Evolutionary conservation across 2,797 vertebrate species (phyloP).

Genomic region (Sebastolobus alascanus): DNA sequence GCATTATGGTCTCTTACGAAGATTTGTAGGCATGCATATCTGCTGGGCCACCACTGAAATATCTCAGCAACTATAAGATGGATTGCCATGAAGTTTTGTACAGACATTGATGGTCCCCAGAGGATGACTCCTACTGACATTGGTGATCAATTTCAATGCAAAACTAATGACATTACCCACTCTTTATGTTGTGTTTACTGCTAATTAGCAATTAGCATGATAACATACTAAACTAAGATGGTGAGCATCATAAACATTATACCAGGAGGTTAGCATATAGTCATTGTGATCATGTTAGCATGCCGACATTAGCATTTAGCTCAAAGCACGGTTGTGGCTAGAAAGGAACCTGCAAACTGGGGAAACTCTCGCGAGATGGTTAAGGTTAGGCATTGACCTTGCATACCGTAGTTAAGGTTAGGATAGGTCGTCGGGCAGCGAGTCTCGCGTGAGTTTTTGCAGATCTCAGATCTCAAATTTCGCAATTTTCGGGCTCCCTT

Average conservation of each 20-base stretch:
- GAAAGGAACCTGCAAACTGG: neutral
- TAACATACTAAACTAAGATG: neutral
- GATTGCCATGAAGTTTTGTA: neutral
- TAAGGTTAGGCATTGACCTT: too few species aligned
- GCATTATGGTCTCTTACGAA: slow-evolving; percentile 5
- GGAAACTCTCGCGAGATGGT: too few species aligned
- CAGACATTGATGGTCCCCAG: neutral
- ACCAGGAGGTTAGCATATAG: neutral
- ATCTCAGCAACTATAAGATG: neutral
- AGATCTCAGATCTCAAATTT: too few species aligned
- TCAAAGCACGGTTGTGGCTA: neutral
- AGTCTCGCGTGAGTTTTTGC: too few species aligned
- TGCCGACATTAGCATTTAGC: neutral
- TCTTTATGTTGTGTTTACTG: neutral
- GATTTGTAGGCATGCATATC: neutral
- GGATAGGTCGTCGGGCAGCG: too few species aligned
- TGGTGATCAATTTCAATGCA: neutral
- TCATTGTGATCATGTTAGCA: neutral
- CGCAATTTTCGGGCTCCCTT: too few species aligned
- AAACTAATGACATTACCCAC: neutral
- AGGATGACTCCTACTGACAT: neutral
- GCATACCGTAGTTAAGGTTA: too few species aligned
- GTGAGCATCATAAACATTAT: neutral
- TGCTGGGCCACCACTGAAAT: neutral
- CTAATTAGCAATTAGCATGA: neutral